phyloP scores from a whole-genome alignment of 2,113 vertebrate species.

The Grus americana region DNA sequence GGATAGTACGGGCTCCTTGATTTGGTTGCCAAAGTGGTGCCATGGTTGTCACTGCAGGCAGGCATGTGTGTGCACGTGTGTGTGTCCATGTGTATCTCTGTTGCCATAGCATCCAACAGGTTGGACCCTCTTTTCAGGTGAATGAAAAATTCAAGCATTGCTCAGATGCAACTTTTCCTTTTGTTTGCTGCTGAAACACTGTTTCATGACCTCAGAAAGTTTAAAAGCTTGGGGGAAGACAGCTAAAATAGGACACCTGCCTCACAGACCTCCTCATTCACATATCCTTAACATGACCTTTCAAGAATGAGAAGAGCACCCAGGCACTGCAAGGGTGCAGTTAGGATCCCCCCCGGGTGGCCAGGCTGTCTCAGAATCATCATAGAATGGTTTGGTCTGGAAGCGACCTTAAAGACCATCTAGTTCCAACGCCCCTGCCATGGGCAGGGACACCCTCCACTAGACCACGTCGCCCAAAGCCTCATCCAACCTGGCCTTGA shows the following conservation, averaged over 20 bases:
- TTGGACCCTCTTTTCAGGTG: not conserved
- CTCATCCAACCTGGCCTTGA: no score
- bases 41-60: no score
- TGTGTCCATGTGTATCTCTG: not conserved
- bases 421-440: no score
- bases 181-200: not conserved
- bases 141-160: not conserved
- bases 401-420: no score
- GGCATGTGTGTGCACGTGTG: fast-evolving
- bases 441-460: no score
- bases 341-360: not conserved
- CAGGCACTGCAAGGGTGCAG: not conserved
- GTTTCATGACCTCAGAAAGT: not conserved
- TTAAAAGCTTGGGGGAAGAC: not conserved
- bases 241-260: not conserved
- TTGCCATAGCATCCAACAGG: not conserved
- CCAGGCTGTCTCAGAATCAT: no score
- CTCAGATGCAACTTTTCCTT: not conserved
- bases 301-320: not conserved
- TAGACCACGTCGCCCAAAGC: no score
- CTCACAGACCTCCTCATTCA: not conserved
- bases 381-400: no score
- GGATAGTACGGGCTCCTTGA: not conserved
- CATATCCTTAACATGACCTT: not conserved
- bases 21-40: not conserved